Evolutionary conservation across 2,797 vertebrate genomes (phyloP).

Genomic region (Ctenopoma kingsleyae): DNA sequence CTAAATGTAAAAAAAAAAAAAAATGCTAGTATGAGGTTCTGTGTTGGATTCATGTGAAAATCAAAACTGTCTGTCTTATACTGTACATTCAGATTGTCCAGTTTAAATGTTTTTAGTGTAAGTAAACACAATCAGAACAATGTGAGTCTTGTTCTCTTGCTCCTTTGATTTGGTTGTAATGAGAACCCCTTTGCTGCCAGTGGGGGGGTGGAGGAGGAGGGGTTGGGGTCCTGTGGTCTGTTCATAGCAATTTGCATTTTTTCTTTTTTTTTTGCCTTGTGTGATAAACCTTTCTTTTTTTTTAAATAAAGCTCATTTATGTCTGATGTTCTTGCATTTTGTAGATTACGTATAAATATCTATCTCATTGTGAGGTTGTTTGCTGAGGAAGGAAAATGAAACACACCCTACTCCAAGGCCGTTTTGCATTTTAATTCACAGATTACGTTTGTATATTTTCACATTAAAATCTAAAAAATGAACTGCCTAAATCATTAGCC

Average conservation of each 20-base stretch:
- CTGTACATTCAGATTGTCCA: conserved; percentile 77
- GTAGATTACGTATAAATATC: conserved; percentile 28
- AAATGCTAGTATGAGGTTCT: conserved; percentile 68
- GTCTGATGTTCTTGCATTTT: conserved; percentile 62
- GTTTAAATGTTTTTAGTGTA: conserved; percentile 81
- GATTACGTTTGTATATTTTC: conserved; percentile 24
- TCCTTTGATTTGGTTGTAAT: conserved; percentile 93
- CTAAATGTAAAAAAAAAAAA: conserved; percentile 69
- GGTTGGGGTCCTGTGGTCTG: conserved; percentile 87
- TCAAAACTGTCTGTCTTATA: conserved; percentile 77
- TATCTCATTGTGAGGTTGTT: not conserved
- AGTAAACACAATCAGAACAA: conserved; percentile 83
- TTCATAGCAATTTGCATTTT: conserved; percentile 93
- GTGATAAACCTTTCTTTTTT: conserved; percentile 95
- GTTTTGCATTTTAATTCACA: conserved; percentile 3
- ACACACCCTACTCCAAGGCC: not conserved
- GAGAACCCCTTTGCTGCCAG: conserved; percentile 88
- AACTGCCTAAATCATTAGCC: conserved; percentile 58
- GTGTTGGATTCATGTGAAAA: conserved; percentile 80
- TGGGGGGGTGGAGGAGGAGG: conserved; percentile 10
- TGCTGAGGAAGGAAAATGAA: not conserved
- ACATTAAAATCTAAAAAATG: conserved; percentile 33
- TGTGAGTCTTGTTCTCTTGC: conserved; percentile 81
- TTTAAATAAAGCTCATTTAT: conserved; percentile 93
- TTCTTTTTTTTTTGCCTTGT: conserved; percentile 93